Percentiles rank a stretch among this genome's conserved stretches.
Conservation (phyloP, 2,113 vertebrate genomes). For the Beaufortia kweichowensis region DNA sequence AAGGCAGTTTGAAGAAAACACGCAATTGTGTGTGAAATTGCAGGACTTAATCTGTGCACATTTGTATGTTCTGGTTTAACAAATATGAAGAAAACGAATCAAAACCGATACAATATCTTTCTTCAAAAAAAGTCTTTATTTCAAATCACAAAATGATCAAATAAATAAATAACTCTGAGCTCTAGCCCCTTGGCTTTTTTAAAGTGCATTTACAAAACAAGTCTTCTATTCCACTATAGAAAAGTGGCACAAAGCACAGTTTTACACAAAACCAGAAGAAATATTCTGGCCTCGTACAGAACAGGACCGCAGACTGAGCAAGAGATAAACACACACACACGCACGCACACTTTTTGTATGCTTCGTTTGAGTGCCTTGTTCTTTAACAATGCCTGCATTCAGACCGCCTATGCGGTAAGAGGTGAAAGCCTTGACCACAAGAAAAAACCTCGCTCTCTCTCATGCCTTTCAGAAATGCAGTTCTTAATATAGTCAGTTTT, state of each 20-base stretch:
- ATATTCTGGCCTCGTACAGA: conserved; percentile 35
- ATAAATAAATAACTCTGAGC: conserved; percentile 68
- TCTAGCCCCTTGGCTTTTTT: conserved; percentile 57
- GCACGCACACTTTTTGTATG: conserved; percentile 36
- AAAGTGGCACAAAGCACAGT: conserved; percentile 22
- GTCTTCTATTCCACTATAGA: background rate
- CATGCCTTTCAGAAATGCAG: conserved; percentile 37
- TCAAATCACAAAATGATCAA: conserved; percentile 57
- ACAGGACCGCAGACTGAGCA: conserved; percentile 46
- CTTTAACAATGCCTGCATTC: conserved; percentile 43
- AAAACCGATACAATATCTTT: background rate
- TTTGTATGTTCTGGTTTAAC: background rate
- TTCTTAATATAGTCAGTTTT: conserved; percentile 60
- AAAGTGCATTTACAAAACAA: conserved; percentile 70
- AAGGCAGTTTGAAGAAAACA: too few relatives aligned
- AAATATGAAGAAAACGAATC: background rate
- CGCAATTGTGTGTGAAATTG: background rate
- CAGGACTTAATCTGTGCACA: background rate
- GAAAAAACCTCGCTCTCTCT: background rate
- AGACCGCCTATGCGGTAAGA: conserved; percentile 22
- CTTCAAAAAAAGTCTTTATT: conserved; percentile 29
- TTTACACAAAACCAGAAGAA: conserved; percentile 46
- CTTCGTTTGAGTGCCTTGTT: conserved; percentile 50
- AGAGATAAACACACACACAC: conserved; percentile 40
- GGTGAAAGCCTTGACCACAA: conserved; percentile 51